These are phyloP conservation scores for Buathra laborator DNA, from an alignment of 2,888 invertebrate genomes.

Conservation along the genomic window DNA sequence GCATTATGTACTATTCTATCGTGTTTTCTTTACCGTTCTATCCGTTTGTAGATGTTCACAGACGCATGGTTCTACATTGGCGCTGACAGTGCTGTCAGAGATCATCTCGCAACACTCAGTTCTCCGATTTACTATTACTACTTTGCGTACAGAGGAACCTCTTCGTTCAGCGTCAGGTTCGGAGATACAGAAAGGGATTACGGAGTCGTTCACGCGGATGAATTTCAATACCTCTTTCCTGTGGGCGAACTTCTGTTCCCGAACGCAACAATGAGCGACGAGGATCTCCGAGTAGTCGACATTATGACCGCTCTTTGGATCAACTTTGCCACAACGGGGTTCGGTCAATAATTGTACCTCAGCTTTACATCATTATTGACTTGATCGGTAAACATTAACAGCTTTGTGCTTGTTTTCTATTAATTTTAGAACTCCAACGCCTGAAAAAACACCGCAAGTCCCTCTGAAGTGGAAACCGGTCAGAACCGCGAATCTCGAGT, in stretches of 20 bases:
- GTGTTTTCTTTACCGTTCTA: background rate
- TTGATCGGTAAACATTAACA: background rate
- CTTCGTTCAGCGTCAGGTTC: constrained; percentile 90
- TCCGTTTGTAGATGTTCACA: constrained; percentile 88
- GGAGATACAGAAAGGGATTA: constrained; percentile 89
- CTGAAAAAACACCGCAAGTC: constrained; percentile 84
- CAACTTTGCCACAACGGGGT: constrained; percentile 92
- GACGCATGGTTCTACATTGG: constrained; percentile 91
- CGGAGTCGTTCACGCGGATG: constrained; percentile 94
- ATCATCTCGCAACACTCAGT: constrained; percentile 83
- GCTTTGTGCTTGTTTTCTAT: background rate
- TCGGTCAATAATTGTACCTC: background rate
- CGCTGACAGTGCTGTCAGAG: constrained; percentile 88
- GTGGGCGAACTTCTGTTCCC: constrained; percentile 88
- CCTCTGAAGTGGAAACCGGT: constrained; percentile 88
- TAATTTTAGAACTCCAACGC: constrained; percentile 88
- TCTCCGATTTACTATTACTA: constrained; percentile 89
- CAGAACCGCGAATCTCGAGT: constrained; percentile 86
- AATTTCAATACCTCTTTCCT: constrained; percentile 92
- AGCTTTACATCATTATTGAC: background rate
- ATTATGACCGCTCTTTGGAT: constrained; percentile 90
- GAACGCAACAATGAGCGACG: constrained; percentile 86
- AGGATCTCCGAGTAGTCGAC: constrained; percentile 88
- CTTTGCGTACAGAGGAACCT: constrained; percentile 88
- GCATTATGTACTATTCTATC: background rate